Base-by-base conservation (phyloP, 2,888 invertebrate genomes). In the Tenthredo amoena region DNA sequence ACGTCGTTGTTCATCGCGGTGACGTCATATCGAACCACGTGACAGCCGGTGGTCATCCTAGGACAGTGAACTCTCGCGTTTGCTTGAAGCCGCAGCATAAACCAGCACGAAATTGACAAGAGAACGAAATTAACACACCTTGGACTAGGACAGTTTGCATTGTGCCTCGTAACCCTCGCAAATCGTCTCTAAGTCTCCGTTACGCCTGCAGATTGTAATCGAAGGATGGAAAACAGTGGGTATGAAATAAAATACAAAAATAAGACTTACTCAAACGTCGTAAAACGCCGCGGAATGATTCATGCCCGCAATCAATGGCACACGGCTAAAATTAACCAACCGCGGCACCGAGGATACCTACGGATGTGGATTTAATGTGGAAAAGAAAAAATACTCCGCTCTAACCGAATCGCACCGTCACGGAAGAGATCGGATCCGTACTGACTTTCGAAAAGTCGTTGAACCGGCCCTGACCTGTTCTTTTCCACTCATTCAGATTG, bases 41-140 rank as follows among this genome's bases (percentile, higher is more conserved):
- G 76, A 76, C 21, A 76, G 10, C 15, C 62, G 47, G 55, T 79
- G 86, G 84, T 86, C 74, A 85, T 85, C 40, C 50, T 74, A 62
- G 86, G 74, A 58, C 86, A 82, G 84, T 81, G 86, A 88, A 88
- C 85, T 82, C 83, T 31, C 77, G 31, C 62, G 18, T 68, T 68
- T 68, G 74, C 62, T 26, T 26, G 26, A n/a, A 81, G 40, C 58
- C 37, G 15, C 40, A 21, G 37, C 55, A 34, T 6, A 34, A 81
- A 40, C 81, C 37, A 10, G 12, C 37, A 21, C 26, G 10, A 81
- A 81, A 81, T 81, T 81, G 62, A 58, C 81, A 62, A 37, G 81
- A 81, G 37, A 21, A 81, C 58, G 15, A 55, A n/a, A 77, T 21
- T 15, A 47, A 40, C n/a, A 40, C 26, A 34, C 31, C 15, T 55